A percentile compares a stretch with the other conserved stretches of the same genome.
Conservation (phyloP, 2,113 vertebrate species). For the Hystrix cristata region DNA sequence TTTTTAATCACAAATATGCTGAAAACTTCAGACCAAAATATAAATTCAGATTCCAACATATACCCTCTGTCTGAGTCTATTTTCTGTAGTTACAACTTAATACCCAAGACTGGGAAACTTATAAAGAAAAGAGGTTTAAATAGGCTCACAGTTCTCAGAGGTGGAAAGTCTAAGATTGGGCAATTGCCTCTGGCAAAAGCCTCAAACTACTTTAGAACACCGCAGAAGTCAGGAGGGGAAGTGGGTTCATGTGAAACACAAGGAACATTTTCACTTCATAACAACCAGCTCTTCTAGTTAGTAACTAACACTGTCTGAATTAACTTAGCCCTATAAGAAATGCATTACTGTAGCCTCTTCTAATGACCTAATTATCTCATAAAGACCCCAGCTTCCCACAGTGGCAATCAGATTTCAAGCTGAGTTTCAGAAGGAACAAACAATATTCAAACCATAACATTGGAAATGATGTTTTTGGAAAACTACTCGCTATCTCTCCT, state of each 20-base stretch:
- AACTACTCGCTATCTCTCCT: background rate
- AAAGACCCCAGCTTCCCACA: too few species aligned
- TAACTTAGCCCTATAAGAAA: background rate
- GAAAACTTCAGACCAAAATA: constrained; percentile 35
- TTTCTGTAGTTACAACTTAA: background rate
- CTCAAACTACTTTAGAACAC: background rate
- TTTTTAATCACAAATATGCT: constrained; percentile 25
- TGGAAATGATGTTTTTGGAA: constrained; percentile 46
- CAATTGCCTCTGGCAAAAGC: background rate
- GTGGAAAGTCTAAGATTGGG: background rate
- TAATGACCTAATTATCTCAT: background rate
- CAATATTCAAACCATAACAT: background rate
- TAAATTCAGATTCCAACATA: constrained; percentile 23
- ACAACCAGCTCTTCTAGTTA: background rate
- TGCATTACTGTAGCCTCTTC: background rate
- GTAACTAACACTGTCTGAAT: background rate
- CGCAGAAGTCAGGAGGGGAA: background rate
- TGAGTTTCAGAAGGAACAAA: background rate
- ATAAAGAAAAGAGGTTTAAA: background rate
- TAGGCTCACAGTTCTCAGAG: background rate
- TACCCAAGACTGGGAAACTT: background rate
- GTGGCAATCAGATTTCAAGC: background rate
- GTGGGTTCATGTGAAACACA: background rate
- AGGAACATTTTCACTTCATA: background rate
- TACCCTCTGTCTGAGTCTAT: background rate